A percentile compares a stretch with the other conserved stretches of the same genome.
These are phyloP conservation scores for Danio tinwini DNA, from an alignment of 2,797 vertebrate genomes.

Conservation along the genomic window DNA sequence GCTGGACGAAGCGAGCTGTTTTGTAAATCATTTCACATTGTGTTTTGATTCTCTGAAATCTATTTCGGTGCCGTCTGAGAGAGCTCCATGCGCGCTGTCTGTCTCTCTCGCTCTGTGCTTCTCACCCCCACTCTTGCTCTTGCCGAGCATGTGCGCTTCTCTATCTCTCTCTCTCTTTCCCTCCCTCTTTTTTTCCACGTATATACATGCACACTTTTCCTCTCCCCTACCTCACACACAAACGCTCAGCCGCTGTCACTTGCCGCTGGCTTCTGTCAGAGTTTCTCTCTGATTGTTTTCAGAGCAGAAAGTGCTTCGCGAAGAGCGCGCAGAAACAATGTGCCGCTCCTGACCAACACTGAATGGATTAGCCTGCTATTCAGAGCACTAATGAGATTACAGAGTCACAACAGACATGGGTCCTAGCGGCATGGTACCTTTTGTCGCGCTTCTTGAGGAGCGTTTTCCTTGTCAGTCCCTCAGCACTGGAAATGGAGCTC, in stretches of 20 bases:
- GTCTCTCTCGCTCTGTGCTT: slow-evolving; percentile 30
- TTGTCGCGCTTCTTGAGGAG: slow-evolving; percentile 72
- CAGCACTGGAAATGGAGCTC: slow-evolving; percentile 76
- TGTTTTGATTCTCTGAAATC: slow-evolving; percentile 31
- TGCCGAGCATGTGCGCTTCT: slow-evolving; percentile 21
- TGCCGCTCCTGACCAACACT: slow-evolving; percentile 72
- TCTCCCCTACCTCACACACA: slow-evolving; percentile 49
- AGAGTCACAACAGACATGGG: slow-evolving; percentile 76
- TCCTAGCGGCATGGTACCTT: slow-evolving; percentile 74
- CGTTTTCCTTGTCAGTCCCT: slow-evolving; percentile 64
- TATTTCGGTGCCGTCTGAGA: slow-evolving; percentile 38
- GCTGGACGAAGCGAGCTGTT: background rate
- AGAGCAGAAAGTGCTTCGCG: slow-evolving; percentile 54
- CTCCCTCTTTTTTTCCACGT: slow-evolving; percentile 32
- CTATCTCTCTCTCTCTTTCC: slow-evolving; percentile 21
- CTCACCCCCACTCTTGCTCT: slow-evolving; percentile 26
- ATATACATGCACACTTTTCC: slow-evolving; percentile 45
- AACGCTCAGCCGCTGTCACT: slow-evolving; percentile 47
- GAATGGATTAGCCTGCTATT: slow-evolving; percentile 84
- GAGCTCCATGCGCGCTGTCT: slow-evolving; percentile 10
- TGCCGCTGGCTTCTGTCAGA: slow-evolving; percentile 43
- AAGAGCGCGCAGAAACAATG: slow-evolving; percentile 69
- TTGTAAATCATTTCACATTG: slow-evolving; percentile 24
- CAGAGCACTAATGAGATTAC: slow-evolving; percentile 86
- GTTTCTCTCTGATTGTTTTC: slow-evolving; percentile 29